These are phyloP conservation scores for Mesorhabditis spiculigera DNA, from an alignment of 2,888 invertebrate genomes.

Conservation along the genomic window DNA sequence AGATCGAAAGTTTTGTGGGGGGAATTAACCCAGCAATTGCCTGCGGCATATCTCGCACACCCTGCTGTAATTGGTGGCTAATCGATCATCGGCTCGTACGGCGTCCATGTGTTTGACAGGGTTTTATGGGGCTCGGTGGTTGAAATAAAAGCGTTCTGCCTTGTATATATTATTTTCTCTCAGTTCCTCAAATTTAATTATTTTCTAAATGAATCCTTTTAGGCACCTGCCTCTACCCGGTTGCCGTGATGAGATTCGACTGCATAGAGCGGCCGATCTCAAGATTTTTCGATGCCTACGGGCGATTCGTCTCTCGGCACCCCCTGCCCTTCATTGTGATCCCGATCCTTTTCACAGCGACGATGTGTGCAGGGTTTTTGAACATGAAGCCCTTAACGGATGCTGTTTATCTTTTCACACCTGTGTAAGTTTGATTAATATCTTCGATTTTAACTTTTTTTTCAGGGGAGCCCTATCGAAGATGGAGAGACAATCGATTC, in stretches of 20 bases:
- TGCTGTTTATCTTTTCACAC: constrained; percentile 58
- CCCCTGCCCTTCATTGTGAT: constrained; percentile 54
- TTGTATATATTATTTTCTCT: too few species aligned
- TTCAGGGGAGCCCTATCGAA: constrained; percentile 43
- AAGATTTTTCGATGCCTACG: constrained; percentile 48
- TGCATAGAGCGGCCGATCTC: constrained; percentile 53
- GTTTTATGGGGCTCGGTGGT: too few species aligned
- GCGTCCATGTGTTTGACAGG: too few species aligned
- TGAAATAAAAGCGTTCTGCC: too few species aligned
- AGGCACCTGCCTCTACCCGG: too few species aligned
- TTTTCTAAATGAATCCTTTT: too few species aligned
- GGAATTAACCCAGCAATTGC: too few species aligned
- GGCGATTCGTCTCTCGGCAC: constrained; percentile 42
- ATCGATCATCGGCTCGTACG: too few species aligned
- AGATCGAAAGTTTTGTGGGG: too few species aligned
- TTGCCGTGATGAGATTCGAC: neutral
- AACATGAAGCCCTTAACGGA: constrained; percentile 50
- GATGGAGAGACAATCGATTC: constrained; percentile 49
- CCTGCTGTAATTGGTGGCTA: too few species aligned
- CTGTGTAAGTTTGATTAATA: constrained; percentile 18
- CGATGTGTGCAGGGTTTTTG: constrained; percentile 46
- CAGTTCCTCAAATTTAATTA: too few species aligned
- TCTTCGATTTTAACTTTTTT: neutral
- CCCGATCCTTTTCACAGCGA: constrained; percentile 51
- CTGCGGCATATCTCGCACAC: too few species aligned